A percentile compares a stretch with the other conserved stretches of the same genome.
phyloP scores from a whole-genome alignment of 1,140 invertebrate species.

The Pogonomyrmex barbatus region DNA sequence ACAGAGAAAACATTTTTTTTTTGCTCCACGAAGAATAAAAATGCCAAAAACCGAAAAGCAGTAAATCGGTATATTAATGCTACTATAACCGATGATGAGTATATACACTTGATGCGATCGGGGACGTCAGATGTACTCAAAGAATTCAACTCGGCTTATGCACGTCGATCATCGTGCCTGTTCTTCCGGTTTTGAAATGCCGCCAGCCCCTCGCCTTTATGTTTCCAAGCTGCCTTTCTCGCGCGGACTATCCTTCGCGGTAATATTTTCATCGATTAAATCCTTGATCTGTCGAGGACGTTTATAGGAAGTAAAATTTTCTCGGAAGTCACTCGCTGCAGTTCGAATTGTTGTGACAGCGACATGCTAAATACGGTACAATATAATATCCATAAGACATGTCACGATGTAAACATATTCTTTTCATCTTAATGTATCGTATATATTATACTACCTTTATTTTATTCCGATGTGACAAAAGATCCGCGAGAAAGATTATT shows the following conservation, averaged over 20 bases:
- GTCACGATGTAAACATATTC: not conserved
- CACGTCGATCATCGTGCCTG: slow-evolving; percentile 11
- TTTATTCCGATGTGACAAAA: not conserved
- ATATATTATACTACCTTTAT: not conserved
- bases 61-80: slow-evolving; percentile 19
- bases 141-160: slow-evolving; percentile 18
- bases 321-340: not conserved
- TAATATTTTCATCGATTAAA: slow-evolving; percentile 24
- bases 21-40: not conserved
- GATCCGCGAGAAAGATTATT: not conserved
- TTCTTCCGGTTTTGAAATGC: slow-evolving; percentile 42
- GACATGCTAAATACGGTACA: slow-evolving; percentile 20
- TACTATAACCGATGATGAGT: not conserved
- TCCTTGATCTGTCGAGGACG: not conserved
- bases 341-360: slow-evolving; percentile 22
- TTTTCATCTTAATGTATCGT: not conserved
- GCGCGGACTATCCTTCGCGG: not conserved
- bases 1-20: not conserved
- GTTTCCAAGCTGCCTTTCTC: not conserved
- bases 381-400: not conserved
- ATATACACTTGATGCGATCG: slow-evolving; percentile 11
- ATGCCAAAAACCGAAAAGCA: not conserved
- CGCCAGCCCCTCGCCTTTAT: not conserved
- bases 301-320: slow-evolving; percentile 26
- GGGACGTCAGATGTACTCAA: not conserved